Evolutionary conservation across 2,888 invertebrate genomes (phyloP).

Genomic region (Lypha dubia): DNA sequence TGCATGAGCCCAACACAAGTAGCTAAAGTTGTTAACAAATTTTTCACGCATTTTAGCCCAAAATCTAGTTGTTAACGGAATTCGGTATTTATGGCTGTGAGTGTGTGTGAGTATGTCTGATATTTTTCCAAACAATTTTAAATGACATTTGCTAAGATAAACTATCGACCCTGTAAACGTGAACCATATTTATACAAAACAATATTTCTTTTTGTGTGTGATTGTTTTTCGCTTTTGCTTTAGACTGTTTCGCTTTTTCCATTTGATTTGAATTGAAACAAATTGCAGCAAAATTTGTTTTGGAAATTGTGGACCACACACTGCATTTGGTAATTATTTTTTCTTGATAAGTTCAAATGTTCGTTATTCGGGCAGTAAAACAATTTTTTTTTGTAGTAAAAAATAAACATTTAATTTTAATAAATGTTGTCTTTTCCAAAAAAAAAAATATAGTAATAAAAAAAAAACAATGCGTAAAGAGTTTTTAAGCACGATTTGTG

Average conservation of each 20-base stretch:
- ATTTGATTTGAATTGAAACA: conserved; percentile 54
- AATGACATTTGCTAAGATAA: conserved; percentile 70
- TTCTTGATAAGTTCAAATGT: conserved; percentile 33
- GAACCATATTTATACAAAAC: conserved; percentile 55
- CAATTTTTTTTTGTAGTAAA: conserved; percentile 38
- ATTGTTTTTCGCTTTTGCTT: conserved; percentile 9
- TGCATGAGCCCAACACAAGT: conserved; percentile 64
- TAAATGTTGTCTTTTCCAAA: conserved; percentile 38
- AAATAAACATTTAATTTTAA: conserved; percentile 59
- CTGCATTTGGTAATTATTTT: conserved; percentile 57
- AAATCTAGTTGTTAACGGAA: conserved; percentile 26
- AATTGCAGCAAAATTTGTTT: conserved; percentile 60
- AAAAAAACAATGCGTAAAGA: conserved; percentile 57
- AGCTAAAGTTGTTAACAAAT: conserved; percentile 70
- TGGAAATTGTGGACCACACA: conserved; percentile 68
- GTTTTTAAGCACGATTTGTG: conserved; percentile 47
- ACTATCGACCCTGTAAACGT: conserved; percentile 72
- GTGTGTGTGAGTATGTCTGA: conserved; percentile 5
- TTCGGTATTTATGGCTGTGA: neutral
- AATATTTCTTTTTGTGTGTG: conserved; percentile 23
- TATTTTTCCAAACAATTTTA: conserved; percentile 56
- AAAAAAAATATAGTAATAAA: too few species aligned
- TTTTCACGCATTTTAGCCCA: conserved; percentile 68
- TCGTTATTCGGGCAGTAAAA: conserved; percentile 44
- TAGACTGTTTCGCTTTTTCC: conserved; percentile 17